These are phyloP conservation scores for Pinctada fucata DNA, from an alignment of 2,888 invertebrate species.

Conservation along the genomic window DNA sequence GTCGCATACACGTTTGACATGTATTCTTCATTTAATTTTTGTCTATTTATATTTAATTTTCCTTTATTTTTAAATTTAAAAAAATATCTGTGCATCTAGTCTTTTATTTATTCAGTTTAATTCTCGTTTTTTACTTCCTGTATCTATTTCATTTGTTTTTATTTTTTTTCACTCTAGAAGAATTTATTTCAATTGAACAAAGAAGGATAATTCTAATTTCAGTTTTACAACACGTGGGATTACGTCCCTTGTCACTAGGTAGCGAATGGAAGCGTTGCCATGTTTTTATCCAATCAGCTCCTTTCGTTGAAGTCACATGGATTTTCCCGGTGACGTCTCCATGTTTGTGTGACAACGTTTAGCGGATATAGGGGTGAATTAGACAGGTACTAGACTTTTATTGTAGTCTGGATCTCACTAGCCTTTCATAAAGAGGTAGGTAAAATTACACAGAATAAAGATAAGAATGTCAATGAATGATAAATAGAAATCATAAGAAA, in stretches of 20 bases:
- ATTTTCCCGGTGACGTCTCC: slow-evolving; percentile 47
- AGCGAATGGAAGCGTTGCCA: slow-evolving; percentile 51
- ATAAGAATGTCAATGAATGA: not conserved
- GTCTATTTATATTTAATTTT: too few species aligned
- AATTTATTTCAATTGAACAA: too few species aligned
- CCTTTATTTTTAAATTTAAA: too few species aligned
- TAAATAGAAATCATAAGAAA: too few species aligned
- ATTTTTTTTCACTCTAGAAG: not conserved
- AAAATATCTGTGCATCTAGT: too few species aligned
- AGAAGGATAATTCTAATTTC: slow-evolving; percentile 18
- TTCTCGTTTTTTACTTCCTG: too few species aligned
- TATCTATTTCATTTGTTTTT: slow-evolving; percentile 1
- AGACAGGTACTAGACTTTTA: slow-evolving; percentile 22
- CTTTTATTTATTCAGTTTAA: too few species aligned
- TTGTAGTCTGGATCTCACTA: slow-evolving; percentile 36
- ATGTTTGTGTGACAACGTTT: slow-evolving; percentile 62
- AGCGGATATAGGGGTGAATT: slow-evolving; percentile 6
- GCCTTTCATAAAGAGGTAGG: slow-evolving; percentile 34
- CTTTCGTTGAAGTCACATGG: slow-evolving; percentile 45
- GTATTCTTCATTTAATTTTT: too few species aligned
- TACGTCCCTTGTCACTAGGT: slow-evolving; percentile 55
- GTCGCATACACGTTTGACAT: too few species aligned
- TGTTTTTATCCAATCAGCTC: slow-evolving; percentile 39
- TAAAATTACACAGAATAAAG: not conserved
- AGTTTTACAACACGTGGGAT: slow-evolving; percentile 27